Evolutionary conservation across 2,888 invertebrate species (phyloP), one percentile per base, ranked within the genome.

Genomic region (Leucophora obtusa): DNA sequence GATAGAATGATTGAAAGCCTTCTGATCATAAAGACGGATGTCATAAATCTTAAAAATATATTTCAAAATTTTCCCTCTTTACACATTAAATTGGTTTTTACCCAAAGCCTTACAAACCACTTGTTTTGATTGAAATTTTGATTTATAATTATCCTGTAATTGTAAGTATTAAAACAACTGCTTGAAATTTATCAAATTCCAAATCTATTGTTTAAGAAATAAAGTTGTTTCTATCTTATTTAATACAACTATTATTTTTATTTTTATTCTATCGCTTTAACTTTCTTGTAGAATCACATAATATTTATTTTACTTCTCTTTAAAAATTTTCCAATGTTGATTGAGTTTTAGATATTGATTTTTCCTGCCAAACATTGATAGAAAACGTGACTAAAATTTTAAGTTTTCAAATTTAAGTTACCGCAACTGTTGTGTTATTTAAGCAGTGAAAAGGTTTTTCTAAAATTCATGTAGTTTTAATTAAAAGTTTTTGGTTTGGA

Each of bases 351-450:
- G 35, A 43, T 77, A 77, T 77, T 81, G 77, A 81, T 81, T 77
- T 66, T 59, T 60, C 24, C 59, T 68, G 62, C 33, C 72, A 72
- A 72, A 70, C 70, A 51, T 70, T 77, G 70, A 70, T 73, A 73
- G 77, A 77, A 81, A 77, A 81, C 77, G 81, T 81, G 81, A 81
- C 56, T 59, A 70, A 72, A 76, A 72, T 81, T 68, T 63, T 7
- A 78, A 78, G 54, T 56, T 65, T 62, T 66, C 56, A 72, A 60
- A 78, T 66, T 78, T 53, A 68, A 78, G 60, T 68, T 60, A 8
- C 58, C 38, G 59, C 65, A 70, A 35, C 70, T 59, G 59, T 18
- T 65, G 58, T 53, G 15, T 69, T 24, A 59, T 76, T 76, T 59
- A 81, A 77, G 60, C 51, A 73, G n/a, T 14, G 18, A 68, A 72